Conservation (phyloP, 2,113 vertebrate species). For the Lynx canadensis region DNA sequence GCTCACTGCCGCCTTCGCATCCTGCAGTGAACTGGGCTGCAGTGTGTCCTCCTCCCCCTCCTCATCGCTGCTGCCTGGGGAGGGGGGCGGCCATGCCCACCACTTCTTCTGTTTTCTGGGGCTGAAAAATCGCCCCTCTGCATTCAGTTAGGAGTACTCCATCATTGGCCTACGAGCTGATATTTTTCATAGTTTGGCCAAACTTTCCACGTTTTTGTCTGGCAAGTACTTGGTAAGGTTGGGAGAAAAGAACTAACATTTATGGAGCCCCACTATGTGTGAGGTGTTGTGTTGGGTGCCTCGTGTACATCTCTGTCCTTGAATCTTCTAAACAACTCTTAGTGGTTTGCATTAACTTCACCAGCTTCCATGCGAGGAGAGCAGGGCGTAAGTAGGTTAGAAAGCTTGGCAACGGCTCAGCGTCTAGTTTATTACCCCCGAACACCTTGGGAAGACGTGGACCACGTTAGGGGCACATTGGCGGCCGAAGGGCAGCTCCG, state of each 20-base stretch:
- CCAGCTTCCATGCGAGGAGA: rapidly evolving
- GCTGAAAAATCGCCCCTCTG: no score
- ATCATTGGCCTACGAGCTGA: rapidly evolving
- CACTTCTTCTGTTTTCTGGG: background rate
- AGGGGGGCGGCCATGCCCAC: background rate
- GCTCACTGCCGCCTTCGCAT: background rate
- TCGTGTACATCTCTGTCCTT: background rate
- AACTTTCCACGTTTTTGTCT: background rate
- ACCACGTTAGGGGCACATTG: rapidly evolving
- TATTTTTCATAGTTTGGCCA: background rate
- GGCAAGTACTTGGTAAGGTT: background rate
- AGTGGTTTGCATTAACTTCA: background rate
- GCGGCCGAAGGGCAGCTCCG: rapidly evolving
- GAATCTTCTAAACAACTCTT: background rate
- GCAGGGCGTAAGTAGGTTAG: background rate
- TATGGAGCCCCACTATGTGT: rapidly evolving
- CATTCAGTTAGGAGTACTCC: background rate
- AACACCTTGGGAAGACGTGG: background rate
- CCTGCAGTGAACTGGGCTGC: background rate
- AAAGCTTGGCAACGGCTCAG: background rate
- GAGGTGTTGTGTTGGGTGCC: rapidly evolving
- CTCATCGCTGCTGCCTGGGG: no score
- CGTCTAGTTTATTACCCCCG: background rate
- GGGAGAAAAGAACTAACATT: background rate
- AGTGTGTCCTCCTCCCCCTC: background rate